These are phyloP conservation scores for Cyanoderma ruficeps DNA, from an alignment of 2,113 vertebrate species.

Conservation along the genomic window DNA sequence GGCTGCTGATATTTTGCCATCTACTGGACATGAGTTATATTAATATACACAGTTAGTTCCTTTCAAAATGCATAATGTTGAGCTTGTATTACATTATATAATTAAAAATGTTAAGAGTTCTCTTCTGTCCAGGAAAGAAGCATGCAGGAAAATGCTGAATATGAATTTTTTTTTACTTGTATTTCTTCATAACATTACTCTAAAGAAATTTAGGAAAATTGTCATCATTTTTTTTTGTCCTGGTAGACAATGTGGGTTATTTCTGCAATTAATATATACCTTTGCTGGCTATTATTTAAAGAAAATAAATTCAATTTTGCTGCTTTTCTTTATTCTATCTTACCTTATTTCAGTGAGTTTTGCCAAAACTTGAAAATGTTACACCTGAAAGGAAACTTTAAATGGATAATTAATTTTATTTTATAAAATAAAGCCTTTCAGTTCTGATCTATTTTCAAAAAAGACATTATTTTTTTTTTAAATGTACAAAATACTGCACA, in stretches of 20 bases:
- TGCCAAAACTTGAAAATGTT: not conserved
- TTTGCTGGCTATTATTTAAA: not conserved
- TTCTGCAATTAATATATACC: not conserved
- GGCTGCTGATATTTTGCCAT: conserved; percentile 40
- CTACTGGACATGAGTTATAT: conserved; percentile 8
- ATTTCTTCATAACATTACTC: not conserved
- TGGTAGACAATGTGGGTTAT: not conserved
- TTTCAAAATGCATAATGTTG: not conserved
- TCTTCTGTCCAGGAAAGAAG: not conserved
- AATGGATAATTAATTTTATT: not conserved
- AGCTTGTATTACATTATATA: not conserved
- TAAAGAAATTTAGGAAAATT: not conserved
- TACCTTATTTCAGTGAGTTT: not conserved
- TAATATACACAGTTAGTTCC: not conserved
- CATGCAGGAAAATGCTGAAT: conserved; percentile 19
- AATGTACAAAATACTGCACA: not conserved
- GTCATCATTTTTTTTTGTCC: not conserved
- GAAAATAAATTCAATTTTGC: not conserved
- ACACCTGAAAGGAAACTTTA: not conserved
- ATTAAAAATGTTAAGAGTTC: not conserved
- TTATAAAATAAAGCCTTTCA: not conserved
- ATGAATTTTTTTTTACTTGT: not conserved
- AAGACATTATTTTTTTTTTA: not conserved
- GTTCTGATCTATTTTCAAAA: not conserved
- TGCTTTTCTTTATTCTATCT: not conserved